Evolutionary conservation across 2,797 vertebrate species (phyloP).

Genomic region (Pangasius mekongensis): DNA sequence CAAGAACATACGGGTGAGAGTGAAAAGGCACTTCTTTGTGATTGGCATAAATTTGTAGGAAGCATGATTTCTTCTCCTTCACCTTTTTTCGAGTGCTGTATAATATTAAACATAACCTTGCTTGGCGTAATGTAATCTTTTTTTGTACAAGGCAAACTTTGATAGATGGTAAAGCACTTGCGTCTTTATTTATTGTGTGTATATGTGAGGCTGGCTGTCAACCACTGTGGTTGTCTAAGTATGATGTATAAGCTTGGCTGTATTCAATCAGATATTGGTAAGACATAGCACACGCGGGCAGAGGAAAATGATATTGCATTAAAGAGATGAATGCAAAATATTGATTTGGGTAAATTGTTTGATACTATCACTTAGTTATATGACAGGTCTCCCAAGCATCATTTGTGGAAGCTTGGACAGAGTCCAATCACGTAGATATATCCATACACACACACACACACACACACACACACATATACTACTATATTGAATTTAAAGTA

Average conservation of each 20-base stretch:
- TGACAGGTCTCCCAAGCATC: conserved; percentile 64
- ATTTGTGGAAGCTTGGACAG: conserved; percentile 65
- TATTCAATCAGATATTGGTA: conserved; percentile 58
- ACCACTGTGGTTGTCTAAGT: conserved; percentile 28
- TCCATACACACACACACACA: conserved; percentile 54
- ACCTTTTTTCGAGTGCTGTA: background rate
- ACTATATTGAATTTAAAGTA: conserved; percentile 77
- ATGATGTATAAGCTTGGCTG: conserved; percentile 46
- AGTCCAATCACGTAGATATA: conserved; percentile 65
- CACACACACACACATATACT: conserved; percentile 59
- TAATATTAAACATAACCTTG: background rate
- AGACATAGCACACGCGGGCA: conserved; percentile 61
- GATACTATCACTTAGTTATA: conserved; percentile 74
- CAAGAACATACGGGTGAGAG: conserved; percentile 86
- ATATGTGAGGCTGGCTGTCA: conserved; percentile 38
- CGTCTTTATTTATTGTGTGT: conserved; percentile 34
- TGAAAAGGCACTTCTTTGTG: background rate
- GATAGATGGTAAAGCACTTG: conserved; percentile 20
- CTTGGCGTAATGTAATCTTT: background rate
- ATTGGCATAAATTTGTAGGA: background rate
- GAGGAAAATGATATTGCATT: conserved; percentile 62
- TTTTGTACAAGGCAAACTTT: conserved; percentile 6
- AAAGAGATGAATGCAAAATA: conserved; percentile 71
- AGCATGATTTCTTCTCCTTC: background rate
- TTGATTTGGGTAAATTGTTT: conserved; percentile 75